phyloP scores from a whole-genome alignment of 2,113 vertebrate genomes.

The Periophthalmodon schlosseri region DNA sequence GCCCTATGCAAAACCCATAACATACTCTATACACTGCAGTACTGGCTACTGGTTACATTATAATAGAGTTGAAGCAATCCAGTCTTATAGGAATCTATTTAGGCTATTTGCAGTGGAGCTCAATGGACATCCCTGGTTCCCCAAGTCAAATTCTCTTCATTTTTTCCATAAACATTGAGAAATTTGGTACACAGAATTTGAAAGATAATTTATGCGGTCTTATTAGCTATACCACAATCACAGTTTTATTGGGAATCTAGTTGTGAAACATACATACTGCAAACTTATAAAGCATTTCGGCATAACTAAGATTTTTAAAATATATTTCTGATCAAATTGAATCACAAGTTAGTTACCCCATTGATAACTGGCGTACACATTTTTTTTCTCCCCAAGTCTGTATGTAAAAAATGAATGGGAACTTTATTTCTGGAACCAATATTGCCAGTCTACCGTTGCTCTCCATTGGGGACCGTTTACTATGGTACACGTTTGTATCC shows the following conservation, averaged over 20 bases:
- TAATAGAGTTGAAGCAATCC: constrained; percentile 14
- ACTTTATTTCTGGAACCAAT: background rate
- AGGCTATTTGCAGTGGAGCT: too few species aligned
- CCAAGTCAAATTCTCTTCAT: background rate
- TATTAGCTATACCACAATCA: too few species aligned
- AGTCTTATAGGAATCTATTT: constrained; percentile 8
- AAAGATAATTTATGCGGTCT: too few species aligned
- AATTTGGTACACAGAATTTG: too few species aligned
- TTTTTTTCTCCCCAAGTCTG: background rate
- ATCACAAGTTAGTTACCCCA: too few species aligned
- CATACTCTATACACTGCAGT: constrained; percentile 25
- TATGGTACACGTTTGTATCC: constrained; percentile 26
- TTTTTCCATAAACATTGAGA: background rate
- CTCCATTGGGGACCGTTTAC: background rate
- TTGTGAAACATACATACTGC: background rate
- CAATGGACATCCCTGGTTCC: background rate
- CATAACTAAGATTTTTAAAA: too few species aligned
- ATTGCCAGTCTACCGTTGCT: background rate
- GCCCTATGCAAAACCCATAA: constrained; percentile 62
- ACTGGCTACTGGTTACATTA: constrained; percentile 11
- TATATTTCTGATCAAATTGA: too few species aligned
- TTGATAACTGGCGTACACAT: too few species aligned
- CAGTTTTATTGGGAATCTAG: too few species aligned
- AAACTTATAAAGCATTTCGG: background rate
- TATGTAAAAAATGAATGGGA: background rate